These are phyloP conservation scores for Pristionchus pacificus DNA, from an alignment of 1,140 invertebrate species.

Conservation along the genomic window DNA sequence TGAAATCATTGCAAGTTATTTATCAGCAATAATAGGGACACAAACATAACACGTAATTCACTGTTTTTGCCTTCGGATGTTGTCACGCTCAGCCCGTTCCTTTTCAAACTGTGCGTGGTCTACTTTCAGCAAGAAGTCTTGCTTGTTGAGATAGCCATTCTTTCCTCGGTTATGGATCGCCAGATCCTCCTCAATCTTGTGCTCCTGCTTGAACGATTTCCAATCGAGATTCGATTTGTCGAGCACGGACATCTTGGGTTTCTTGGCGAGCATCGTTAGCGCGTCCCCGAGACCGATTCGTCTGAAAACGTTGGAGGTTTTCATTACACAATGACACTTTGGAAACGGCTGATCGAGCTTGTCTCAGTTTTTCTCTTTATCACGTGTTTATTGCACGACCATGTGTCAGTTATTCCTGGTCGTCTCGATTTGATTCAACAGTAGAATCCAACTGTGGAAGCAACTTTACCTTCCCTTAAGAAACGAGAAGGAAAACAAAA, in stretches of 20 bases:
- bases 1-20: no score
- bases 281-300: slow-evolving; percentile 24
- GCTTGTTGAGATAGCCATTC: slow-evolving; percentile 33
- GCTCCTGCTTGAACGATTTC: slow-evolving; percentile 31
- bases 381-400: no score
- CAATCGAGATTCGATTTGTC: slow-evolving; percentile 36
- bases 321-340: neutral
- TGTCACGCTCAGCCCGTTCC: slow-evolving; percentile 26
- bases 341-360: no score
- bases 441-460: no score
- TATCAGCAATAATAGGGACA: no score
- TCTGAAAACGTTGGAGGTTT: slow-evolving; percentile 7
- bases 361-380: no score
- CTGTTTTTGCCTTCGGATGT: slow-evolving; percentile 21
- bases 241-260: slow-evolving; percentile 35
- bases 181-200: slow-evolving; percentile 35
- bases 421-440: no score
- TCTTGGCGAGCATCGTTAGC: slow-evolving; percentile 24
- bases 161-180: slow-evolving; percentile 35
- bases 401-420: no score
- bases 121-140: slow-evolving; percentile 29
- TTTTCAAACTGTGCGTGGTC: slow-evolving; percentile 33
- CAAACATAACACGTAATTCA: no score
- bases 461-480: no score
- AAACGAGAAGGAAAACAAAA: no score